These are phyloP conservation scores for Siderastrea radians DNA, from an alignment of 92 coral and sea anemone species.

Conservation along the genomic window DNA sequence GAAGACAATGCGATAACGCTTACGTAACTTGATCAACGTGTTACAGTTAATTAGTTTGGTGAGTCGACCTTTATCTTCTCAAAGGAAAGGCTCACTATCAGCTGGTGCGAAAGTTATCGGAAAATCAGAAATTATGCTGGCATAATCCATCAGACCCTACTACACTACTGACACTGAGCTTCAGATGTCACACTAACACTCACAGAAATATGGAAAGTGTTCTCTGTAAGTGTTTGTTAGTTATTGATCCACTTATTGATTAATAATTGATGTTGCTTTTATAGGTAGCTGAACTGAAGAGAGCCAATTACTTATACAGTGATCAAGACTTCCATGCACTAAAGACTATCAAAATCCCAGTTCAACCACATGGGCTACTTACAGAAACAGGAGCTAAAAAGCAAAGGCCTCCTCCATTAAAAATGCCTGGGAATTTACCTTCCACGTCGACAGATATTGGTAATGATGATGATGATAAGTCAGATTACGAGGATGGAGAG, in stretches of 20 bases:
- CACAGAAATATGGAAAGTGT: neutral
- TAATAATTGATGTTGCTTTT: slow-evolving; percentile 6
- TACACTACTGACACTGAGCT: too few relatives aligned
- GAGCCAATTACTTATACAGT: slow-evolving; percentile 87
- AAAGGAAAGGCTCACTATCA: too few relatives aligned
- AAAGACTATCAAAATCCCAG: slow-evolving; percentile 91
- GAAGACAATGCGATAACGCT: too few relatives aligned
- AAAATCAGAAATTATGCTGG: too few relatives aligned
- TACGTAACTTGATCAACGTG: too few relatives aligned
- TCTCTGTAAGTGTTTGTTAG: neutral
- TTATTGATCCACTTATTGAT: neutral
- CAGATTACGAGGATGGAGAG: slow-evolving; percentile 56
- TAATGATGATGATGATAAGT: slow-evolving; percentile 50
- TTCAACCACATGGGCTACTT: slow-evolving; percentile 92
- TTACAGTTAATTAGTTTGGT: too few relatives aligned
- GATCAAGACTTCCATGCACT: slow-evolving; percentile 99
- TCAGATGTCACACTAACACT: too few relatives aligned
- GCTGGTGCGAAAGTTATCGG: too few relatives aligned
- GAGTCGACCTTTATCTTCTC: too few relatives aligned
- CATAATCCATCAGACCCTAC: too few relatives aligned
- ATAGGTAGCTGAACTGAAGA: slow-evolving; percentile 93
- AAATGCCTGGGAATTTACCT: slow-evolving; percentile 34
- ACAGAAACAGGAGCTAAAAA: slow-evolving; percentile 82
- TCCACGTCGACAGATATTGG: slow-evolving; percentile 49
- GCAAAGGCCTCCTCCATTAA: slow-evolving; percentile 78